phyloP scores from a whole-genome alignment of 2,113 vertebrate genomes.

The Cathartes aura region DNA sequence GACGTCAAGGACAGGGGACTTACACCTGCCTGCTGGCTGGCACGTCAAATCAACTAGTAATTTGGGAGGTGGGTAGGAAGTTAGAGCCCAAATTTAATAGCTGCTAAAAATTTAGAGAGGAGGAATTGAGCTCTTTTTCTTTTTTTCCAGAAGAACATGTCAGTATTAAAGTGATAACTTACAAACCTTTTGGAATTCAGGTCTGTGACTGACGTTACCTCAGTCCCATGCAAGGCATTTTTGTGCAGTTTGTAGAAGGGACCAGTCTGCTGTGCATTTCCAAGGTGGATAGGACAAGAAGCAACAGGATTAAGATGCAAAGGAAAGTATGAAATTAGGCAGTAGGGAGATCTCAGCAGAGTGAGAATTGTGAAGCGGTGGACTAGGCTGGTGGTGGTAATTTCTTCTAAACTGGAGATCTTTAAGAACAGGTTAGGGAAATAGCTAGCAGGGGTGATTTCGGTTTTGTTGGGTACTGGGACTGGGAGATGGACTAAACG shows the following conservation, averaged over 20 bases:
- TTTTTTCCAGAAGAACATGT: rapidly evolving
- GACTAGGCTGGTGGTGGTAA: neutral
- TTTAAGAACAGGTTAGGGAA: neutral
- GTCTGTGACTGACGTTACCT: neutral
- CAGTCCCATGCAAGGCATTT: neutral
- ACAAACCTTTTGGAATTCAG: neutral
- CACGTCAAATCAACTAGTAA: neutral
- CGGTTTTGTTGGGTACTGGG: neutral
- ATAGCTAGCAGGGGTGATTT: neutral
- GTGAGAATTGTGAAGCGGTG: neutral
- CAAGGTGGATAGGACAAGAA: neutral
- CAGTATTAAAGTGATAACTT: neutral
- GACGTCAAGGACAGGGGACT: neutral
- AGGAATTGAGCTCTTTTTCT: neutral
- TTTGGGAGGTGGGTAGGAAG: neutral
- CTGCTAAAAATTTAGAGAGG: neutral
- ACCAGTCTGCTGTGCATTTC: neutral
- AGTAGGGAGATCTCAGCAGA: neutral
- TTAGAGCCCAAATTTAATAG: neutral
- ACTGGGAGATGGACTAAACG: neutral
- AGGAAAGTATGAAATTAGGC: neutral
- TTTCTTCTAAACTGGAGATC: neutral
- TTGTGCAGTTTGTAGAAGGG: neutral
- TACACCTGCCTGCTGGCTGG: neutral
- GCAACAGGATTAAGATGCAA: neutral